These are phyloP conservation scores for Pristionchus pacificus DNA, from an alignment of 1,140 invertebrate species.

Conservation along the genomic window DNA sequence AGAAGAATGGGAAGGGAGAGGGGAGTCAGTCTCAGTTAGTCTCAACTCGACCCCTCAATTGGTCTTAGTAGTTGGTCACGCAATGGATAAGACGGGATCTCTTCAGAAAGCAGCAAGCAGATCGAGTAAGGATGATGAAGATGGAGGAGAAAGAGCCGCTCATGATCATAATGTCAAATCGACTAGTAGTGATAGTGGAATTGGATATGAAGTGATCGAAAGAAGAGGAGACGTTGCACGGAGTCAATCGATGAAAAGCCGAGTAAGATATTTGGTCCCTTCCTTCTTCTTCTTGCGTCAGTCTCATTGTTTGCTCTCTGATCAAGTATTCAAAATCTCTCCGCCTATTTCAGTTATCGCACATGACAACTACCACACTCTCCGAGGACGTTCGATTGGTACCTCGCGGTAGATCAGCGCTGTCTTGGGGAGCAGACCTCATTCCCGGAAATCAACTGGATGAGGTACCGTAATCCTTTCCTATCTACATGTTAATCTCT, in stretches of 20 bases:
- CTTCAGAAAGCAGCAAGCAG: no score
- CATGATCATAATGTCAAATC: constrained; percentile 32
- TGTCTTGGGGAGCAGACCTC: background rate
- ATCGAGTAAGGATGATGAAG: background rate
- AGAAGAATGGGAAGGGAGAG: no score
- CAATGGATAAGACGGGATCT: no score
- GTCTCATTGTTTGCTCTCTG: no score
- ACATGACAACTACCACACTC: background rate
- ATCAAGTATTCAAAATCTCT: no score
- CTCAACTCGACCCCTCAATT: no score
- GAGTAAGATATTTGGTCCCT: no score
- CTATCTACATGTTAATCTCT: background rate
- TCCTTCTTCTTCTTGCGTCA: no score
- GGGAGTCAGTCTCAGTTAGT: no score
- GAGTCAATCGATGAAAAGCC: constrained; percentile 40
- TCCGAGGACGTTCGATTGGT: background rate
- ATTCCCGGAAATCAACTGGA: background rate
- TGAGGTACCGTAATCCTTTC: background rate
- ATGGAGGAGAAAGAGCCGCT: background rate
- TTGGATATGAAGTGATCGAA: constrained; percentile 41
- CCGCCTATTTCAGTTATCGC: background rate
- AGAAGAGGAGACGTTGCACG: constrained; percentile 29
- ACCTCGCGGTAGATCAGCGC: background rate
- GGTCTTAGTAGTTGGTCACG: no score
- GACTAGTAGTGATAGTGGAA: constrained; percentile 47